Percentiles rank a stretch among this genome's conserved stretches.
phyloP scores from a whole-genome alignment of 2,797 vertebrate species.

The Enteromius fasciolatus region DNA sequence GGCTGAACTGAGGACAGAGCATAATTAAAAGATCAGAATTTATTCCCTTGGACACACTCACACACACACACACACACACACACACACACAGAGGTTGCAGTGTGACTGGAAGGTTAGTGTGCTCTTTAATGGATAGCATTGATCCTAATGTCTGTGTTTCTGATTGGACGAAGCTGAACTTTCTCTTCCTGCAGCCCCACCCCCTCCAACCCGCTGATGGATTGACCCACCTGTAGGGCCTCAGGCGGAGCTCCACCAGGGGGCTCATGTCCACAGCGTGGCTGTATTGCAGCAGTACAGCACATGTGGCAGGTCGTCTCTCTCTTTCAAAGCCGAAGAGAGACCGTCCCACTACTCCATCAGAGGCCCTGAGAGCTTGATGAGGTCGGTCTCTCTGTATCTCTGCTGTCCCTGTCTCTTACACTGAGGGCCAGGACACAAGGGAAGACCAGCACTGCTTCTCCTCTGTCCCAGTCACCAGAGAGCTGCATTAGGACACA shows the following conservation, averaged over 20 bases:
- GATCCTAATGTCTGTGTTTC: conserved; percentile 38
- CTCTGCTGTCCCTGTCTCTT: conserved; percentile 16
- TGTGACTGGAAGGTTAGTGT: conserved; percentile 53
- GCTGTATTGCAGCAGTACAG: conserved; percentile 37
- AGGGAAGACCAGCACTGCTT: conserved; percentile 25
- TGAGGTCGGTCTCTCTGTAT: conserved; percentile 31
- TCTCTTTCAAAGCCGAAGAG: conserved; percentile 21
- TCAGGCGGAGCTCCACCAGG: conserved; percentile 51
- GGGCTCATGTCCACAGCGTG: conserved; percentile 45
- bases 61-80: conserved; percentile 20
- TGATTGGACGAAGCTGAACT: conserved; percentile 33
- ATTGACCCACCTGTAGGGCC: conserved; percentile 56
- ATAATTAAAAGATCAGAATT: conserved; percentile 52
- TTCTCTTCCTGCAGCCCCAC: conserved; percentile 37
- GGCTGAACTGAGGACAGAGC: conserved; percentile 36
- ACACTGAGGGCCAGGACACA: conserved; percentile 35
- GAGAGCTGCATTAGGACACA: conserved; percentile 33
- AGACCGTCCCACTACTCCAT: conserved; percentile 40
- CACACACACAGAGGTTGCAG: conserved; percentile 34
- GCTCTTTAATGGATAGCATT: conserved; percentile 53
- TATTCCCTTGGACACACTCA: conserved; percentile 34
- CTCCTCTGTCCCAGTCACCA: conserved; percentile 11
- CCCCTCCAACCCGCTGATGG: conserved; percentile 47
- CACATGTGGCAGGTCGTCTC: conserved; percentile 34
- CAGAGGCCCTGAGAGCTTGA: conserved; percentile 42